Percentiles rank a stretch among this genome's conserved stretches.
Conservation (phyloP, 1,140 invertebrate genomes). For the Samia ricini region DNA sequence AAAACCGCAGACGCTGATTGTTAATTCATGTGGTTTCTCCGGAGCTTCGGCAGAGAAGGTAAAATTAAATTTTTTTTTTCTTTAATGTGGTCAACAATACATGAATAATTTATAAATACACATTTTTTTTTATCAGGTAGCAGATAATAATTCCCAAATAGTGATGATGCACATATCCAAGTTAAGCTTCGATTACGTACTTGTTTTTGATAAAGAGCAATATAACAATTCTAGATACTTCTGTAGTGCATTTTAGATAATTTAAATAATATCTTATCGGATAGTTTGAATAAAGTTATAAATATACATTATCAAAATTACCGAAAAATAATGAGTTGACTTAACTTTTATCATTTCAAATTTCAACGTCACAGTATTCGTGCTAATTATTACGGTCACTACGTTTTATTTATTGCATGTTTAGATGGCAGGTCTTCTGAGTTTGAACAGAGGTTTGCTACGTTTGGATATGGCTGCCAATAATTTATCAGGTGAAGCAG, state of each 20-base stretch:
- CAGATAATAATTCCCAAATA: not conserved
- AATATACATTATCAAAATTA: not conserved
- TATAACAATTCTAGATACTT: not conserved
- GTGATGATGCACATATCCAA: not conserved
- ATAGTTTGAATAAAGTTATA: not conserved
- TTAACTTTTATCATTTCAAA: not conserved
- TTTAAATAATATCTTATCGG: not conserved
- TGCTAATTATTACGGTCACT: too few species aligned
- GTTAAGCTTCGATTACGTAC: not conserved
- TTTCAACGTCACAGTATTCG: not conserved
- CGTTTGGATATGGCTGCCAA: slow-evolving; percentile 71
- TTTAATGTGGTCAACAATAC: too few species aligned
- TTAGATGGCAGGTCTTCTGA: slow-evolving; percentile 68
- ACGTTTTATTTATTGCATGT: not conserved
- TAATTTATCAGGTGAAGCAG: slow-evolving; percentile 66
- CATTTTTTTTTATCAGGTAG: not conserved
- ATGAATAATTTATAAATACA: too few species aligned
- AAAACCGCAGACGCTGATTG: slow-evolving; percentile 67
- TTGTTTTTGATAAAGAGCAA: not conserved
- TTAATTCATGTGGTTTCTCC: slow-evolving; percentile 64
- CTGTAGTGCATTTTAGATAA: not conserved
- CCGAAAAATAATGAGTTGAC: not conserved
- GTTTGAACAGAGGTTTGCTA: slow-evolving; percentile 64
- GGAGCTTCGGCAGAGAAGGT: slow-evolving; percentile 66
- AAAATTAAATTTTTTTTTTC: not conserved